Evolutionary conservation across 2,113 vertebrate genomes (phyloP).

Genomic region (Sarotherodon lohbergeri): DNA sequence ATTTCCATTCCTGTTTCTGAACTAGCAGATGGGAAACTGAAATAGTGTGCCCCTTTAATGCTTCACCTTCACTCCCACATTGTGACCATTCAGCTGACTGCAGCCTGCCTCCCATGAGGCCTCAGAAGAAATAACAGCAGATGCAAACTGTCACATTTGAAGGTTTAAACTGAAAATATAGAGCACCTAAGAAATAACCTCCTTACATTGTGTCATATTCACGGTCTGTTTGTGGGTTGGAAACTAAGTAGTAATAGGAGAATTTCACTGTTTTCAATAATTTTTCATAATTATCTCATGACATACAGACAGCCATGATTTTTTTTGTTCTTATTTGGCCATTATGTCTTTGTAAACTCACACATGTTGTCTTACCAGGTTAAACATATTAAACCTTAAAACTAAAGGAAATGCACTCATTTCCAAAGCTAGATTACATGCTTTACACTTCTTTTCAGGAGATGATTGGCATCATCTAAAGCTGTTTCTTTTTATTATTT

Average conservation of each 20-base stretch:
- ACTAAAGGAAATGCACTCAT: not conserved
- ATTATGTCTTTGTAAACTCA: not conserved
- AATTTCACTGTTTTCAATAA: not conserved
- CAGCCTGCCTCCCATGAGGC: not conserved
- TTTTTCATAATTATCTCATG: not conserved
- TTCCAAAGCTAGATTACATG: no score
- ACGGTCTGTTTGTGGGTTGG: not conserved
- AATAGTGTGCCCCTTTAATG: not conserved
- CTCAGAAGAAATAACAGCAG: not conserved
- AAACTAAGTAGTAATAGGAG: not conserved
- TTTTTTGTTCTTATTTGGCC: not conserved
- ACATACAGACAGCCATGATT: not conserved
- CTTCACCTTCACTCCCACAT: not conserved
- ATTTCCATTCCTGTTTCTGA: not conserved
- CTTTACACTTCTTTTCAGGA: not conserved
- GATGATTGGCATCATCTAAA: not conserved
- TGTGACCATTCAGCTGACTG: not conserved
- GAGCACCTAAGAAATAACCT: not conserved
- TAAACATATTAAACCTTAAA: not conserved
- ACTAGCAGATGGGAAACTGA: constrained; percentile 12
- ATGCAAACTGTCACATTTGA: not conserved
- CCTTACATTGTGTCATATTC: not conserved
- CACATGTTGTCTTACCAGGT: not conserved
- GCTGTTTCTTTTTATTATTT: not conserved
- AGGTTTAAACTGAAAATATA: not conserved